A percentile compares a stretch with the other conserved stretches of the same genome.
Evolutionary conservation across 2,888 invertebrate species (phyloP).

Genomic region (Aspidapion aeneum): DNA sequence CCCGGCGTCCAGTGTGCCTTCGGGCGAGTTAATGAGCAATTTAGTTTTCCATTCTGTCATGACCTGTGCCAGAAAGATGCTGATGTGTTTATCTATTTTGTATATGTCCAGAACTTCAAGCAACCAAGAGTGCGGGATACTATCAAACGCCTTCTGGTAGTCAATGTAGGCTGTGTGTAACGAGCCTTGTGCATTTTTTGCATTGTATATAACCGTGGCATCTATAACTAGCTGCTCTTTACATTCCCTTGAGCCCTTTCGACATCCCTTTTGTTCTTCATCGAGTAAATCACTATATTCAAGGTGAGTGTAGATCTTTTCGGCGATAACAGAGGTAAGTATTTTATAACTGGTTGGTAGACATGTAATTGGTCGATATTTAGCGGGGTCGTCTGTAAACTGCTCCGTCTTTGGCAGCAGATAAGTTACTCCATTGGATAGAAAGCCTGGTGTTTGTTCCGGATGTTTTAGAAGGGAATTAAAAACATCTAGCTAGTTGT

Average conservation of each 20-base stretch:
- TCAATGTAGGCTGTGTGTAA: neutral
- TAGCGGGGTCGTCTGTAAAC: neutral
- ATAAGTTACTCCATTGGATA: conserved; percentile 1
- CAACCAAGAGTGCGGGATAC: conserved; percentile 9
- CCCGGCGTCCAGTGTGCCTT: neutral
- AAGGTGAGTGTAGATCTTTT: neutral
- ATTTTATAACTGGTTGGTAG: neutral
- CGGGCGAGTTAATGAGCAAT: neutral
- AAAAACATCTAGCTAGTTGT: conserved; percentile 1
- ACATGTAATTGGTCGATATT: conserved; percentile 4
- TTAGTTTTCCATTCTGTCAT: conserved; percentile 6
- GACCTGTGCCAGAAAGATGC: neutral
- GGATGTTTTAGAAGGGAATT: neutral
- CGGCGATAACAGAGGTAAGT: neutral
- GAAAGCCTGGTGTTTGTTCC: neutral
- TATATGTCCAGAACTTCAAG: neutral
- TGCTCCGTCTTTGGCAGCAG: neutral
- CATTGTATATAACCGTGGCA: neutral
- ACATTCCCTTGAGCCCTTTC: neutral
- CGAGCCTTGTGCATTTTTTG: neutral
- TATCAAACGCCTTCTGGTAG: conserved; percentile 8
- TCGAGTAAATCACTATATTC: neutral
- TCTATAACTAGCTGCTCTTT: conserved; percentile 4
- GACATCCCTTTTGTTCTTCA: conserved; percentile 11
- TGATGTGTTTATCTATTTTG: neutral